Base-by-base conservation (phyloP, 2,888 invertebrate species). In the Dysmachus trigonus region DNA sequence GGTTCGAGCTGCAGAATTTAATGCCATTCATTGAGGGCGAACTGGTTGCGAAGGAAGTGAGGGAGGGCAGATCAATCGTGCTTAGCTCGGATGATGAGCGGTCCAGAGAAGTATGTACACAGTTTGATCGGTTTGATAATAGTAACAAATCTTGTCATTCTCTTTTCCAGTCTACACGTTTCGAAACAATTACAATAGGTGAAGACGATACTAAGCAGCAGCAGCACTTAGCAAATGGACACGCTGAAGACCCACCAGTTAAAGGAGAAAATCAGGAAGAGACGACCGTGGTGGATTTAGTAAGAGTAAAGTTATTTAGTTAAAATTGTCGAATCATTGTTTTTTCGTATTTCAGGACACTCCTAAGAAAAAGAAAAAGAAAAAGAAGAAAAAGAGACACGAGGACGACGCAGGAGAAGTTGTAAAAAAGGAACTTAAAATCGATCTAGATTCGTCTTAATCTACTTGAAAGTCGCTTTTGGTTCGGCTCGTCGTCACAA, bases 21-120 rank as follows among this genome's bases (percentile, higher is more conserved):
- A 90, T 91, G 88, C 92, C 92, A 0, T 92, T 90, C 31, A 92
- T 92, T 73, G 91, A 92, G 87, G 92, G 92, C 0, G 91, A 92
- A 87, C 77, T 90, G 0, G 86, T 92, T 35, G 88, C 88, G 0
- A 76, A 71, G n/a, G 83, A 74, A 30, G 62, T 62, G 0, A 7
- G 2, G 22, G 47, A 4, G 5, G 7, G 47, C 47, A n/a, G 1
- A n/a, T 15, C 7, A 74, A 18, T n/a, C 33, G 73, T 33, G 4
- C 6, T 73, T 31, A 13, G 4, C n/a, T 33, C n/a, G 2, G 31
- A 73, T n/a, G 31, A 73, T n/a, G 31, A 30, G n/a, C 8, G 33
- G 8, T 0, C 31, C 15, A 31, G n/a, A 3, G 33, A 73, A 33
- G 73, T 73, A 15, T 3, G 15, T 8, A 18, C 5, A 3, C 38